Evolutionary conservation across 2,113 vertebrate genomes (phyloP), one percentile per base, ranked within the genome.

Genomic region (Dromiciops gliroides): DNA sequence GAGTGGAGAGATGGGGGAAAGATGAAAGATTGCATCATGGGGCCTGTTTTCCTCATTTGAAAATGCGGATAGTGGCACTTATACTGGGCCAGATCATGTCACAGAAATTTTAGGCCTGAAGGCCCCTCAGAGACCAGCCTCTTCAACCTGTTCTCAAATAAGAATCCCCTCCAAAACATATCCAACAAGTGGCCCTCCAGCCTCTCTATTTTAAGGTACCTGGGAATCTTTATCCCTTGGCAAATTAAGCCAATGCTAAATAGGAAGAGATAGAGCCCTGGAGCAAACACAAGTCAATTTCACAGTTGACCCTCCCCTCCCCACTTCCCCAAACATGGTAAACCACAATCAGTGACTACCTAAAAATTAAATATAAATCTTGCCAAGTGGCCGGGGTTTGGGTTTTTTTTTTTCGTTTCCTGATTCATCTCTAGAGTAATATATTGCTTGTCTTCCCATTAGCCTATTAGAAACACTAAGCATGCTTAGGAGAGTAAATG

Each of bases 381-480:
- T 47, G 53, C 8, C 56, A 50, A n/a, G 94, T 3, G 88, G 0
- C 90, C 91, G 16, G 2, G n/a, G n/a, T n/a, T n/a, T n/a, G n/a
- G n/a, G n/a, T n/a, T n/a, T 8, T 83, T 91, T 96, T 50, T 94
- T 48, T 14, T 47, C 48, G 22, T 52, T 90, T 94, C 90, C 89
- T 96, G 44, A 89, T 93, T 28, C 24, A 56, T 75, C 50, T 95
- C 91, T 93, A 95, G 49, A 89, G 47, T 93, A 92, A 51, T 53
- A 5, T 50, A 44, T 44, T 23, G 67, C 67, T 44, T 44, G 53
- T 92, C 96, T 97, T 94, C 88, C 19, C 97, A 52, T 88, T 51
- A 97, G 92, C 92, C 8, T 94, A 97, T 96, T 96, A 89, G 89
- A 95, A 95, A 50, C 93, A 97, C 83, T 97, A 97, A 97, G 97